Conservation (phyloP, 35 echinoderm and acorn worm genomes). For the Heliocidaris erythrogramma region DNA sequence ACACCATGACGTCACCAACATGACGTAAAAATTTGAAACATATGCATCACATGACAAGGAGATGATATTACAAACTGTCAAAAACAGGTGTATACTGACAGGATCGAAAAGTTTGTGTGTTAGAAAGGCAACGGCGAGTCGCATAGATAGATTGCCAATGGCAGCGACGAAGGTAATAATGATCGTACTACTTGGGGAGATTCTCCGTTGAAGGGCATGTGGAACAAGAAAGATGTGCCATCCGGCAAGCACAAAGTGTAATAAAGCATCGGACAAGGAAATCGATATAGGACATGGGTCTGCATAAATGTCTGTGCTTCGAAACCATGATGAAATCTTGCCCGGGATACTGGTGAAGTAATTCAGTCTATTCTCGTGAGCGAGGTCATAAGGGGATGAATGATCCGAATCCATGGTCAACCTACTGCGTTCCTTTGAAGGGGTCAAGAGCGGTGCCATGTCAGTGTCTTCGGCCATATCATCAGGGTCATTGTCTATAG, state of each 20-base stretch:
- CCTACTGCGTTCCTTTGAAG: no score
- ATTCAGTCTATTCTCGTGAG: neutral
- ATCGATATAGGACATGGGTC: neutral
- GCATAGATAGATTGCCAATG: neutral
- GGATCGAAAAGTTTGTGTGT: neutral
- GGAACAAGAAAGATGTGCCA: neutral
- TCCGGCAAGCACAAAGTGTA: neutral
- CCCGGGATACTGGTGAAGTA: neutral
- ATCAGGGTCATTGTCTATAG: neutral
- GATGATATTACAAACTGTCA: neutral
- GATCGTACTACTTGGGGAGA: neutral
- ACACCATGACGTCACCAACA: neutral
- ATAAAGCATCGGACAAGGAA: neutral
- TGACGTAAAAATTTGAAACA: neutral
- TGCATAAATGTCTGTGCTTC: neutral
- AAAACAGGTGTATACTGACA: neutral
- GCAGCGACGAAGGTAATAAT: neutral
- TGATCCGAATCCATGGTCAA: neutral
- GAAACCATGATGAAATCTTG: neutral
- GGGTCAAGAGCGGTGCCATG: neutral
- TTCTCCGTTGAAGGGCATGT: neutral
- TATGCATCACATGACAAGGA: neutral
- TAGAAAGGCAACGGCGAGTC: neutral
- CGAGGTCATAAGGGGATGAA: neutral
- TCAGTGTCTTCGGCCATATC: neutral